Percentiles rank a stretch among this genome's conserved stretches.
Evolutionary conservation across 2,113 vertebrate species (phyloP).

Genomic region (Odontophorus gujanensis): DNA sequence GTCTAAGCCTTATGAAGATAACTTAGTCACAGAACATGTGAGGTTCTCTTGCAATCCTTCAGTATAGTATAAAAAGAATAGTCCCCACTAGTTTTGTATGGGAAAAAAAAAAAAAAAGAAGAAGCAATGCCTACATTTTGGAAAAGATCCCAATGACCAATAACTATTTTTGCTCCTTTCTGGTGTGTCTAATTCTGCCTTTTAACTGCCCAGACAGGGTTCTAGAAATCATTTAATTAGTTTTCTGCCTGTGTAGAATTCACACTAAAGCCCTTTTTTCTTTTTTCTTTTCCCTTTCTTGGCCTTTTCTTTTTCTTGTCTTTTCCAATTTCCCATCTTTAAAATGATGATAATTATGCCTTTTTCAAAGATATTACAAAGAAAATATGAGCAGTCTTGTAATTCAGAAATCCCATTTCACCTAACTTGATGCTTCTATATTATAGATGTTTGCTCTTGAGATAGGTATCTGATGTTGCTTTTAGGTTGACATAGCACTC

Average conservation of each 20-base stretch:
- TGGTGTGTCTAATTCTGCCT: not conserved
- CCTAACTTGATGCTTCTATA: not conserved
- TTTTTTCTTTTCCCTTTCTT: not conserved
- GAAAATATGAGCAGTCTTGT: not conserved
- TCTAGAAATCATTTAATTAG: not conserved
- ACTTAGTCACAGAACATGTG: not conserved
- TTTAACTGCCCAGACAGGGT: not conserved
- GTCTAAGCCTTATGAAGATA: not conserved
- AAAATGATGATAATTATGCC: not conserved
- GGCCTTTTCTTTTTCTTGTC: rapidly evolving
- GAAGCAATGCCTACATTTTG: not conserved
- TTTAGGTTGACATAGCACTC: not conserved
- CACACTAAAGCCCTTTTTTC: not conserved
- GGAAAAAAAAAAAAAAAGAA: not conserved
- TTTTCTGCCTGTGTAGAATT: not conserved
- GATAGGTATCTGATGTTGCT: not conserved
- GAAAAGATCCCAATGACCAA: not conserved
- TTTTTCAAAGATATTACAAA: not conserved
- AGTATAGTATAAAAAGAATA: not conserved
- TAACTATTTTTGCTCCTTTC: not conserved
- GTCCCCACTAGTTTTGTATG: not conserved
- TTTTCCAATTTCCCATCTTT: not conserved
- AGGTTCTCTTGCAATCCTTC: not conserved
- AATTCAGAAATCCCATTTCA: not conserved
- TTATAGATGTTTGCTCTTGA: not conserved